Percentiles rank a stretch among this genome's conserved stretches.
phyloP scores from a whole-genome alignment of 2,888 invertebrate genomes.

The Nephrotoma flavescens region DNA sequence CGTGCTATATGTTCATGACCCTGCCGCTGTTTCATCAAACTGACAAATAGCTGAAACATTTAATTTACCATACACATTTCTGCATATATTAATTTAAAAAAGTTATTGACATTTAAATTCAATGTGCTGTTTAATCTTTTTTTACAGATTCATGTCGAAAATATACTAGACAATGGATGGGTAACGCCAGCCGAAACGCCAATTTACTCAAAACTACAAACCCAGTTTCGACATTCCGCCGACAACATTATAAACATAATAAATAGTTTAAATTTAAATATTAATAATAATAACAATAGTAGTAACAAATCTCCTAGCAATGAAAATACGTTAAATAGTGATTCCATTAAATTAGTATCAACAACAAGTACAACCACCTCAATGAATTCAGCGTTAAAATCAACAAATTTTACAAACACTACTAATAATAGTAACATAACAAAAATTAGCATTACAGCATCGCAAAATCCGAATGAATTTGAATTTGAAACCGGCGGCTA shows the following conservation, averaged over 20 bases:
- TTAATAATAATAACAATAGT: neutral
- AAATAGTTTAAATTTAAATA: conserved; percentile 3
- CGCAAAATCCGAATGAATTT: neutral
- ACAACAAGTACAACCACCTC: neutral
- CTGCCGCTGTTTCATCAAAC: too few relatives aligned
- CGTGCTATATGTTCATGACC: too few relatives aligned
- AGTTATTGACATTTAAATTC: too few relatives aligned
- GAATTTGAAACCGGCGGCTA: conserved; percentile 21
- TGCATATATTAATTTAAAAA: too few relatives aligned
- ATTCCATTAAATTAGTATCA: neutral
- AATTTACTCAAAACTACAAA: conserved; percentile 22
- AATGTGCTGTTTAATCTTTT: neutral
- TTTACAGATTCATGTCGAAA: conserved; percentile 23
- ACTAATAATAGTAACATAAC: neutral
- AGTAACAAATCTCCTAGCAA: neutral
- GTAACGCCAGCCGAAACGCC: conserved; percentile 28
- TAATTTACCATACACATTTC: too few relatives aligned
- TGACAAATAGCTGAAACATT: too few relatives aligned
- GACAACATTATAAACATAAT: conserved; percentile 8
- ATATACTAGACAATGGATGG: conserved; percentile 32
- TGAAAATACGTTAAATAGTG: neutral
- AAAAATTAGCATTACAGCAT: neutral
- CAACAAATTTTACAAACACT: neutral
- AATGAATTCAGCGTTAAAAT: neutral
- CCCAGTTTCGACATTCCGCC: conserved; percentile 8